Percentiles rank a stretch among this genome's conserved stretches.
Conservation (phyloP, 2,113 vertebrate genomes). For the Centropus bengalensis region DNA sequence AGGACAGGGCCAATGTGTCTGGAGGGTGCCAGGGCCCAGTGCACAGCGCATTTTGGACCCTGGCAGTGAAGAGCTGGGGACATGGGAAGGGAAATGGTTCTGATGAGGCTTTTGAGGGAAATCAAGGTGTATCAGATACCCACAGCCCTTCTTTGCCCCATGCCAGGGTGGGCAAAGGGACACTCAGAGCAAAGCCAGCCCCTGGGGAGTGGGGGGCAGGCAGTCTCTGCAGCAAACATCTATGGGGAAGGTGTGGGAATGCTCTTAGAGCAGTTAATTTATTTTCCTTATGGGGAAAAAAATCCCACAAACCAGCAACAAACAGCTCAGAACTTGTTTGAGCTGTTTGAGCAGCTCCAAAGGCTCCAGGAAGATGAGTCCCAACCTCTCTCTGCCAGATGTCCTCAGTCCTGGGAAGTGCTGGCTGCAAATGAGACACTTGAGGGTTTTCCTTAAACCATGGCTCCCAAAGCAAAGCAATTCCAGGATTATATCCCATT, state of each 20-base stretch:
- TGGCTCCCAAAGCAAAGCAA: background rate
- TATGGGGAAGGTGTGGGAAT: background rate
- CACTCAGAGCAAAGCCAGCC: accelerated
- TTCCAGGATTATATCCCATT: background rate
- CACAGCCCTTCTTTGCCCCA: background rate
- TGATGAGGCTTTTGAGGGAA: background rate
- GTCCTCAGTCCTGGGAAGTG: background rate
- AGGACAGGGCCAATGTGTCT: background rate
- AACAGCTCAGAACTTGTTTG: background rate
- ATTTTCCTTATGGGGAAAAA: background rate
- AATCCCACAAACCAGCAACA: background rate
- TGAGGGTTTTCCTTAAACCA: background rate
- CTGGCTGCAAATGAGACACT: background rate
- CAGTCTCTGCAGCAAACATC: background rate
- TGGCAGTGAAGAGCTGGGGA: background rate
- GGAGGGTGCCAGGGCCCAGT: background rate
- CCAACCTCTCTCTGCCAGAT: background rate
- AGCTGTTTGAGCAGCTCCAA: background rate
- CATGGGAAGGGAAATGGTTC: background rate
- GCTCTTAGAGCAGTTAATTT: background rate
- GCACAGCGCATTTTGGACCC: background rate
- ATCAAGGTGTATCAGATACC: background rate
- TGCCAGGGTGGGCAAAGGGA: background rate
- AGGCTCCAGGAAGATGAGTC: background rate
- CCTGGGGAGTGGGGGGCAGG: accelerated